Conservation (phyloP, 2,888 invertebrate genomes). For the Frankliniella fusca region DNA sequence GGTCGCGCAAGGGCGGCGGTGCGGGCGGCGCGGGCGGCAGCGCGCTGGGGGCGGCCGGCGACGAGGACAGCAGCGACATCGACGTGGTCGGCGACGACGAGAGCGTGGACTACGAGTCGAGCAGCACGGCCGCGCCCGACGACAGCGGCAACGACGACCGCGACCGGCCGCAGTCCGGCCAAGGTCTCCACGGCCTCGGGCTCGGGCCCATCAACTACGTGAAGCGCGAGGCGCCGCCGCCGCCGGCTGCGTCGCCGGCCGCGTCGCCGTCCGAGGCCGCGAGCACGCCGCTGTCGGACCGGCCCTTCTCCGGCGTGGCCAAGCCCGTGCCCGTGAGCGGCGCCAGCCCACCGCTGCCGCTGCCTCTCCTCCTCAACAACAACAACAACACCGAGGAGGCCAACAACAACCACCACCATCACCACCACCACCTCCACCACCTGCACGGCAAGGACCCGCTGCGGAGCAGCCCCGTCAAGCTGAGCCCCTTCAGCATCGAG, state of each 20-base stretch:
- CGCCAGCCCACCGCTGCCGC: slow-evolving; percentile 34
- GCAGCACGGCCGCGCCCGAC: slow-evolving; percentile 14
- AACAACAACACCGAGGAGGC: slow-evolving; percentile 12
- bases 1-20: slow-evolving; percentile 42
- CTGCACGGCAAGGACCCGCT: slow-evolving; percentile 56
- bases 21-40: slow-evolving; percentile 48
- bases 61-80: slow-evolving; percentile 50
- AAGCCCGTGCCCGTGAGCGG: slow-evolving; percentile 31
- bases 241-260: not conserved
- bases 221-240: slow-evolving; percentile 41
- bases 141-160: not conserved
- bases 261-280: slow-evolving; percentile 7
- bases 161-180: not conserved
- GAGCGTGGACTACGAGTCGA: slow-evolving; percentile 13
- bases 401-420: slow-evolving; percentile 32
- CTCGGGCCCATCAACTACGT: slow-evolving; percentile 33
- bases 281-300: slow-evolving; percentile 28
- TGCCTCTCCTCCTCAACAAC: slow-evolving; percentile 24
- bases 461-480: slow-evolving; percentile 39
- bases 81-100: slow-evolving; percentile 14
- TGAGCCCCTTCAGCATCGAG: slow-evolving; percentile 87
- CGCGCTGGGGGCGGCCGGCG: slow-evolving; percentile 80
- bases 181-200: not conserved
- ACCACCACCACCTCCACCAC: slow-evolving; percentile 41
- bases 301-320: slow-evolving; percentile 29